These are phyloP conservation scores for Ichneumoninae sp. DNA, from an alignment of 2,888 invertebrate genomes.

Conservation along the genomic window DNA sequence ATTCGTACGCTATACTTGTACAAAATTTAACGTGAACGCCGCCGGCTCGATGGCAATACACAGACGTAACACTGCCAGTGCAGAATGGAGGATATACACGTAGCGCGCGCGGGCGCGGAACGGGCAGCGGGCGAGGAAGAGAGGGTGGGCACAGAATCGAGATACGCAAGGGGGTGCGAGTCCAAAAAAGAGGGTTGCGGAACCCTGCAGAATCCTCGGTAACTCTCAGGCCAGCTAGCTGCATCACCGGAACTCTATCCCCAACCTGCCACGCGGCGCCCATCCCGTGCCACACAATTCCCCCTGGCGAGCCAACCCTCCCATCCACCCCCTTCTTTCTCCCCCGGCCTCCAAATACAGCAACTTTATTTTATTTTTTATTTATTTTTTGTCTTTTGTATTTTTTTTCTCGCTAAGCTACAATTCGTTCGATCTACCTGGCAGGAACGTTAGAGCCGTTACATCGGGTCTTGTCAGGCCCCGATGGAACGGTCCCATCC, in stretches of 20 bases:
- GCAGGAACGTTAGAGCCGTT: too few species aligned
- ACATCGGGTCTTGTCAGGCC: too few species aligned
- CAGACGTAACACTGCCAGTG: conserved; percentile 71
- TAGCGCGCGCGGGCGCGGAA: conserved; percentile 53
- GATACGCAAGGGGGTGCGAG: conserved; percentile 80
- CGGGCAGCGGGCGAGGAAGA: conserved; percentile 69
- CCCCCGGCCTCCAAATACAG: background rate
- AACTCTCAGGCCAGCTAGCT: conserved; percentile 73
- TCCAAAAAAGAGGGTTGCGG: conserved; percentile 82
- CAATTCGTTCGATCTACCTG: too few species aligned
- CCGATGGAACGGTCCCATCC: too few species aligned
- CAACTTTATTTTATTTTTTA: too few species aligned
- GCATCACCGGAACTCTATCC: conserved; percentile 80
- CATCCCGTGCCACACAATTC: conserved; percentile 53
- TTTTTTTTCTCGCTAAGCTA: too few species aligned
- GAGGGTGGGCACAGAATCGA: conserved; percentile 68
- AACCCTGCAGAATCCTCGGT: conserved; percentile 79
- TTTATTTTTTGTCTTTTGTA: too few species aligned
- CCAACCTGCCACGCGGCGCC: conserved; percentile 65
- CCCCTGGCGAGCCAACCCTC: conserved; percentile 43
- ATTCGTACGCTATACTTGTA: conserved; percentile 74
- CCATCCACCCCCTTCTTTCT: conserved; percentile 23
- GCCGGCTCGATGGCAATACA: conserved; percentile 74
- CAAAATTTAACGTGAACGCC: conserved; percentile 77
- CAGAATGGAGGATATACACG: conserved; percentile 49